Conservation (phyloP, 2,797 vertebrate species). For the Siniperca obscura region DNA sequence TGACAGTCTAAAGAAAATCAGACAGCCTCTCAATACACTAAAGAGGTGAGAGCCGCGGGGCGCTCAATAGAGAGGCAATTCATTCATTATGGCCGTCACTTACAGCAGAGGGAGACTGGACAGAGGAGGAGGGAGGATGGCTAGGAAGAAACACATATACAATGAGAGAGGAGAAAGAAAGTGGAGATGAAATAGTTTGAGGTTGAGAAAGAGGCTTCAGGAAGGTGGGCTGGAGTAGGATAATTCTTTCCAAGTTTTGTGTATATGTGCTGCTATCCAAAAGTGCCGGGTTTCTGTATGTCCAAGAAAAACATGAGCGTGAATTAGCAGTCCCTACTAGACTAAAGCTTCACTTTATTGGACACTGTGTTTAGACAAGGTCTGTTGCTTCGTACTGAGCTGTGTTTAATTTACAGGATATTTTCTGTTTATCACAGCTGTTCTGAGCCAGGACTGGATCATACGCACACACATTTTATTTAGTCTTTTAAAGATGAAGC, state of each 20-base stretch:
- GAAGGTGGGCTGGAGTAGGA: conserved; percentile 14
- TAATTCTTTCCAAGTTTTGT: conserved; percentile 43
- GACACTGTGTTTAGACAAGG: conserved; percentile 69
- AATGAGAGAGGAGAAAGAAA: conserved; percentile 11
- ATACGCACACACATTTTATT: conserved; percentile 8
- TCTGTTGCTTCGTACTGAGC: conserved; percentile 53
- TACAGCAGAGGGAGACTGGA: conserved; percentile 47
- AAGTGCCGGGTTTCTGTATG: conserved; percentile 28
- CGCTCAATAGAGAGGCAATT: conserved; percentile 61
- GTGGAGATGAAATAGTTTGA: conserved; percentile 10
- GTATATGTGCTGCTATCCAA: conserved; percentile 54
- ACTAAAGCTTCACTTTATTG: conserved; percentile 73
- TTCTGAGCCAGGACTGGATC: conserved; percentile 19
- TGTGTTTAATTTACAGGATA: conserved; percentile 60
- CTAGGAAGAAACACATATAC: conserved; percentile 16
- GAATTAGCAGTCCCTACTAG: conserved; percentile 54
- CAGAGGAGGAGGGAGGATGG: conserved; percentile 3
- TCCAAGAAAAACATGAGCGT: conserved; percentile 66
- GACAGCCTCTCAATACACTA: conserved; percentile 68
- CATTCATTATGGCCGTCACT: conserved; percentile 70
- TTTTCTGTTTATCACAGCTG: conserved; percentile 62
- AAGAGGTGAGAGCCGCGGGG: conserved; percentile 59
- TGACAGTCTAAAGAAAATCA: conserved; percentile 69
- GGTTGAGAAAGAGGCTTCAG: not conserved
- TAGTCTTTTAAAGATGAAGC: conserved; percentile 19